Conservation (phyloP, 2,888 invertebrate species). For the Spisula solida region DNA sequence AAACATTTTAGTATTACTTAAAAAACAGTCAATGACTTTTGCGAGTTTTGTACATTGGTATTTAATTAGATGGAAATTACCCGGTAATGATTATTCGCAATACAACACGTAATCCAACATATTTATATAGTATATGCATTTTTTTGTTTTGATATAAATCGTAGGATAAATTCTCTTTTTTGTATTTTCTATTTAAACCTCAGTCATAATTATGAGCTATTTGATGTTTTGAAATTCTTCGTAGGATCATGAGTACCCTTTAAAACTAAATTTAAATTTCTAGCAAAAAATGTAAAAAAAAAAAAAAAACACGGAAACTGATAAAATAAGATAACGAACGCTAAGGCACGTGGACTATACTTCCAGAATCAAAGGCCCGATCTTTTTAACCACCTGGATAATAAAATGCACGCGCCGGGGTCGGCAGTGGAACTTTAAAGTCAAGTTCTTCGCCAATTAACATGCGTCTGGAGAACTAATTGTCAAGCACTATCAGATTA, state of each 20-base stretch:
- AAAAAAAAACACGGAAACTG: background rate
- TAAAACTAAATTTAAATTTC: background rate
- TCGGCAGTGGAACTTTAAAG: constrained; percentile 37
- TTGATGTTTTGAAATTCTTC: too few relatives aligned
- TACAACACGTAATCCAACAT: too few relatives aligned
- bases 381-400: constrained; percentile 7
- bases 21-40: too few relatives aligned
- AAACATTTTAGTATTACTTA: too few relatives aligned
- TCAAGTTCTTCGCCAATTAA: constrained; percentile 47
- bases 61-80: too few relatives aligned
- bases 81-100: too few relatives aligned
- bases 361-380: background rate
- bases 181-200: too few relatives aligned
- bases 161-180: too few relatives aligned
- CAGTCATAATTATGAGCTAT: too few relatives aligned
- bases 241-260: background rate
- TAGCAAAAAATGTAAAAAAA: background rate
- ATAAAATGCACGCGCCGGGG: constrained; percentile 58
- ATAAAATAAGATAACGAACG: background rate
- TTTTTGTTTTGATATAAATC: too few relatives aligned
- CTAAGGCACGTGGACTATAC: background rate
- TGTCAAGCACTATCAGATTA: constrained; percentile 52
- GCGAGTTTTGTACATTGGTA: too few relatives aligned
- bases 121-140: too few relatives aligned
- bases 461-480: constrained; percentile 43